phyloP scores from a whole-genome alignment of 2,888 invertebrate species.

The Pherbina coryleti region DNA sequence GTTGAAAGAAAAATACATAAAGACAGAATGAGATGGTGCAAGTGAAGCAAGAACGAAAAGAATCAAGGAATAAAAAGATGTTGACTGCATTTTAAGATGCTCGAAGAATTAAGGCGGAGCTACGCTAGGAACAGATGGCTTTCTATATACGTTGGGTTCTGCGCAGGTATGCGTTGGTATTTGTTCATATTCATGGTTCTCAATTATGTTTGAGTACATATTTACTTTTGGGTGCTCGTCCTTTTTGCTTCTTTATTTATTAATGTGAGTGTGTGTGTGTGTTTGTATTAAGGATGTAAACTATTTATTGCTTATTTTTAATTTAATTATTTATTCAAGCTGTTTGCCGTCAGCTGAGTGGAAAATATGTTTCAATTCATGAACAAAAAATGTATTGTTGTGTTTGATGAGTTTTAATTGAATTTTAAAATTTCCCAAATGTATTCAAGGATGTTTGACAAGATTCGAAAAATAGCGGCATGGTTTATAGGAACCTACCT shows the following conservation, averaged over 20 bases:
- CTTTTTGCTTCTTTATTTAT: background rate
- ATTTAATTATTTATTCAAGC: conserved; percentile 21
- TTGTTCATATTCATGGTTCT: background rate
- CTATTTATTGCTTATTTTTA: conserved; percentile 22
- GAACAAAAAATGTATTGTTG: background rate
- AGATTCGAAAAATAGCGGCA: too few species aligned
- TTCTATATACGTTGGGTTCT: background rate
- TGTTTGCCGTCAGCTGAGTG: conserved; percentile 9
- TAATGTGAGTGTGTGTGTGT: background rate
- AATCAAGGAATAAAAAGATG: background rate
- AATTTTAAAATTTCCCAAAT: background rate
- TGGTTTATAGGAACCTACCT: too few species aligned
- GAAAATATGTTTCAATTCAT: conserved; percentile 25
- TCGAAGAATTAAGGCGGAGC: background rate
- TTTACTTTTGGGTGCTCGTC: background rate
- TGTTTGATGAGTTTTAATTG: background rate
- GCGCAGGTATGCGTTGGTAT: background rate
- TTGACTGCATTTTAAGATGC: background rate
- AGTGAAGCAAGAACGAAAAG: background rate
- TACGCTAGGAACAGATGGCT: background rate
- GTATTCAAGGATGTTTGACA: too few species aligned
- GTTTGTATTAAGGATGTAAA: background rate
- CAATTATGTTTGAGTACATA: background rate
- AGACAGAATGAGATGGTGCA: background rate
- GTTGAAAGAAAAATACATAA: background rate